These are phyloP conservation scores for Coptodon bakossiorum DNA, from an alignment of 2,113 vertebrate genomes.

Conservation along the genomic window DNA sequence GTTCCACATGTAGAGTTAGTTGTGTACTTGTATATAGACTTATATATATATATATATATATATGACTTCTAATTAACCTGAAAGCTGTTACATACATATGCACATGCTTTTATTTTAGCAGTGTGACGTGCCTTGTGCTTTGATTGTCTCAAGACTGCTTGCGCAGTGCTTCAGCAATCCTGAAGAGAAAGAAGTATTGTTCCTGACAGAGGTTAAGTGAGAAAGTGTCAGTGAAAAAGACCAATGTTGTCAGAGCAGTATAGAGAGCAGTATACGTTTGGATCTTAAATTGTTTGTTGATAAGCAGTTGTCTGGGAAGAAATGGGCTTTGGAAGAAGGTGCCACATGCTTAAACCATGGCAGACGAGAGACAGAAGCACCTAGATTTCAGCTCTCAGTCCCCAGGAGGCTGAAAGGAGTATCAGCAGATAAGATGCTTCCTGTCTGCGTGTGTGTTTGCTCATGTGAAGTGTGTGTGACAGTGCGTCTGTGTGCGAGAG, in stretches of 20 bases:
- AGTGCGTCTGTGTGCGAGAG: neutral
- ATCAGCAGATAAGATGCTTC: conserved; percentile 9
- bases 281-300: conserved; percentile 28
- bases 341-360: neutral
- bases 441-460: neutral
- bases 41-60: neutral
- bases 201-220: neutral
- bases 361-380: neutral
- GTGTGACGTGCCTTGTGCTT: neutral
- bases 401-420: neutral
- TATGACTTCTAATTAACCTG: neutral
- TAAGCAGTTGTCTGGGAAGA: conserved; percentile 6
- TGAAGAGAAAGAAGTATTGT: neutral
- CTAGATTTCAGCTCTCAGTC: neutral
- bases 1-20: neutral
- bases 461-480: neutral
- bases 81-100: neutral
- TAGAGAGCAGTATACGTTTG: neutral
- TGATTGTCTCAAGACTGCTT: neutral
- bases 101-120: neutral
- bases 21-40: neutral
- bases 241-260: neutral
- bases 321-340: neutral
- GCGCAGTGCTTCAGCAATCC: neutral
- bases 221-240: neutral